Evolutionary conservation across 2,888 invertebrate genomes (phyloP), one percentile per base, ranked within the genome.

Genomic region (Petrophora chlorosata): DNA sequence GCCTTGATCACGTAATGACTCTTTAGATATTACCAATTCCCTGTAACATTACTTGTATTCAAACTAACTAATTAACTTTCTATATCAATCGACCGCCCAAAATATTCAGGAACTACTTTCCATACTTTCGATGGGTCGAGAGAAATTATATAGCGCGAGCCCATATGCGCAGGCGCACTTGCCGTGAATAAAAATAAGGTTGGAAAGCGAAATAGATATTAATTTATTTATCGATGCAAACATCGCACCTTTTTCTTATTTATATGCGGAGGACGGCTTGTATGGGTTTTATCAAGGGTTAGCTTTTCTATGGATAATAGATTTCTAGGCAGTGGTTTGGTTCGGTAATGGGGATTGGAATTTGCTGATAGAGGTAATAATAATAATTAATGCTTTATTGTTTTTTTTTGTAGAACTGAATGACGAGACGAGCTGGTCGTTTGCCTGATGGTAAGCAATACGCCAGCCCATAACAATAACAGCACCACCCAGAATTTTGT

Each of bases 41-140:
- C 8, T 44, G 30, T 59, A 59, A 68, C 55, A 65, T 63, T 59
- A 65, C 57, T 43, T 58, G 61, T 57, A 58, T 62, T 41, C 56
- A 63, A 63, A 63, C 57, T 44, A 54, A 64, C 56, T 77, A 79
- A 82, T 81, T 75, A 73, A 82, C 86, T 86, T 86, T 85, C 86
- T 82, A 74, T 79, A 81, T 78, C 73, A n/a, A 85, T 80, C 72
- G 85, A 79, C 78, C 73, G 79, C 59, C 76, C 81, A 81, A 86
- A 88, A 85, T 80, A 82, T 84, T 79, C 83, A 81, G 81, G 79
- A 79, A 78, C 74, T 68, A 80, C 88, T 89, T 89, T 88, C 88
- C 79, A 81, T 73, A 59, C 87, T 88, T 88, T 87, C 87, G 76
- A 80, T 85, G 83, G 86, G 87, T 82, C 84, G 70, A 82, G 87